Evolutionary conservation across 2,113 vertebrate genomes (phyloP).

Genomic region (Pholis gunnellus): DNA sequence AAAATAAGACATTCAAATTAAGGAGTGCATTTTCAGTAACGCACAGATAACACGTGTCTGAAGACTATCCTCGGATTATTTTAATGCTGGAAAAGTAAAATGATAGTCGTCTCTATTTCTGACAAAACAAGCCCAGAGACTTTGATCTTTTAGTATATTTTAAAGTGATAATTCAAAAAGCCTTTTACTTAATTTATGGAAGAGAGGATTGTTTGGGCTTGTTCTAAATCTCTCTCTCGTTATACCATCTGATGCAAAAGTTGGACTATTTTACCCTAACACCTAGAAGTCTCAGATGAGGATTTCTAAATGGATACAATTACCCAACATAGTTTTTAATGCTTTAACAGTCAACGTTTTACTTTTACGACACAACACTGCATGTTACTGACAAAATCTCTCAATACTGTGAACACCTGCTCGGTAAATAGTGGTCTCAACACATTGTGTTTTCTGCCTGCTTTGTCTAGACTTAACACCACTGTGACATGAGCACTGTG

Average conservation of each 20-base stretch:
- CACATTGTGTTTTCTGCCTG: conserved; percentile 45
- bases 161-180: conserved; percentile 56
- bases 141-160: conserved; percentile 65
- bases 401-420: conserved; percentile 25
- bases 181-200: conserved; percentile 53
- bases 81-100: conserved; percentile 65
- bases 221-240: conserved; percentile 14
- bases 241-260: not conserved
- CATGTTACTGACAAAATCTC: conserved; percentile 26
- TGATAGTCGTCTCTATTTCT: conserved; percentile 45
- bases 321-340: conserved; percentile 4
- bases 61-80: conserved; percentile 50
- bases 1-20: conserved; percentile 64
- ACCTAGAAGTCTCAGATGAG: not conserved
- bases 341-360: not conserved
- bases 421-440: conserved; percentile 60
- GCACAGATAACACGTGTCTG: conserved; percentile 59
- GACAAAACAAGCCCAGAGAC: conserved; percentile 50
- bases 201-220: conserved; percentile 16
- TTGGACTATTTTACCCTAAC: not conserved
- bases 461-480: conserved; percentile 68
- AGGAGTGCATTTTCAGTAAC: conserved; percentile 50
- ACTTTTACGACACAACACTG: conserved; percentile 19
- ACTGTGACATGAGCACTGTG: conserved; percentile 67
- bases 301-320: conserved; percentile 23